Conservation (phyloP, 2,888 invertebrate genomes). For the Helicoverpa assulta region DNA sequence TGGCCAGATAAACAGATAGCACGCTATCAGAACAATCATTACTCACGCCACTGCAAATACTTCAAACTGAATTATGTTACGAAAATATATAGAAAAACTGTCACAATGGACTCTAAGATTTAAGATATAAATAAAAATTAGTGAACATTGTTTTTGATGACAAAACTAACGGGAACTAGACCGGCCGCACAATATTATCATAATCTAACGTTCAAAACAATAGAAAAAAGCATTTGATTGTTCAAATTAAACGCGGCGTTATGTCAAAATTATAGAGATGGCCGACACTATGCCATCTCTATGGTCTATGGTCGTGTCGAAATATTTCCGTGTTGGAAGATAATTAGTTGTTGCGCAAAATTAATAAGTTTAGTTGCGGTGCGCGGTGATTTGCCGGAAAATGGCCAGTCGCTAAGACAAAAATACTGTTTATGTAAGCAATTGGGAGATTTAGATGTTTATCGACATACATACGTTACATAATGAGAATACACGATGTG, state of each 20-base stretch:
- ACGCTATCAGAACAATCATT: constrained; percentile 49
- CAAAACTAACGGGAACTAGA: constrained; percentile 62
- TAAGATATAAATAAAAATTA: constrained; percentile 42
- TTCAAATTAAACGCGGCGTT: constrained; percentile 52
- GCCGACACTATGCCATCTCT: constrained; percentile 23
- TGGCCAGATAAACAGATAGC: constrained; percentile 3
- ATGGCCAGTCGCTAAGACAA: constrained; percentile 44
- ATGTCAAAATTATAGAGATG: constrained; percentile 57
- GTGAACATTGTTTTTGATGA: constrained; percentile 54
- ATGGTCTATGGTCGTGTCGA: constrained; percentile 54
- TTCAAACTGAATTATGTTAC: constrained; percentile 17
- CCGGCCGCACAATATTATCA: constrained; percentile 56
- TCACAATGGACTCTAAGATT: constrained; percentile 48
- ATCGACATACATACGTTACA: constrained; percentile 30
- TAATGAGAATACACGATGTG: constrained; percentile 4
- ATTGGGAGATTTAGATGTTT: constrained; percentile 31
- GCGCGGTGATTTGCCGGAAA: constrained; percentile 45
- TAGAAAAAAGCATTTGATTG: constrained; percentile 57
- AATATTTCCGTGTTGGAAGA: constrained; percentile 56
- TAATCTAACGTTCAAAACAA: constrained; percentile 60
- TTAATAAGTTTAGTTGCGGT: constrained; percentile 57
- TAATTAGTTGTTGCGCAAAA: constrained; percentile 61
- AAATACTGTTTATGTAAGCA: constrained; percentile 51
- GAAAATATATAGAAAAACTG: constrained; percentile 44
- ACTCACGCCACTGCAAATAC: constrained; percentile 41